phyloP scores from a whole-genome alignment of 2,113 vertebrate genomes.

The Mus spicilegus region DNA sequence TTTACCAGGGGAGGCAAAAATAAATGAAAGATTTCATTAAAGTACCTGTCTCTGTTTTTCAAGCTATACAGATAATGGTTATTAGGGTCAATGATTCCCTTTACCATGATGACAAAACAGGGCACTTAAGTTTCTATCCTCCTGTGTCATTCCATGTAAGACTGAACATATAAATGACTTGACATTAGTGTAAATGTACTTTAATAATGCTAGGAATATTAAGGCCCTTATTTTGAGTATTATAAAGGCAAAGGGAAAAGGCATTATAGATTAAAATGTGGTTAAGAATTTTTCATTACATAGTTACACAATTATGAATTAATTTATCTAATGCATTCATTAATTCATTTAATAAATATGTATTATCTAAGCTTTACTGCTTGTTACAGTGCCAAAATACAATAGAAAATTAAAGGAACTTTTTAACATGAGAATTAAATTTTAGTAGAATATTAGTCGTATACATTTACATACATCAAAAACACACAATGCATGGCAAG shows the following conservation, averaged over 20 bases:
- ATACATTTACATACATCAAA: not conserved
- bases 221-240: not conserved
- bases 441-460: not conserved
- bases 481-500: not conserved
- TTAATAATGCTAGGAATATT: not conserved
- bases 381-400: not conserved
- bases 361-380: not conserved
- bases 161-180: not conserved
- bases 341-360: not conserved
- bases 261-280: not conserved
- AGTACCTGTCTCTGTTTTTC: not conserved
- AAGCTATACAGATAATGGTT: not conserved
- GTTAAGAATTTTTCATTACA: not conserved
- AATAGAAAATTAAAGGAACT: not conserved
- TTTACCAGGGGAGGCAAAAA: conserved; percentile 57
- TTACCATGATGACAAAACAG: not conserved
- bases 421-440: not conserved
- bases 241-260: conserved; percentile 21
- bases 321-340: not conserved
- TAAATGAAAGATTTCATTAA: conserved; percentile 47
- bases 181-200: not conserved
- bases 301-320: not conserved
- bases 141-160: not conserved
- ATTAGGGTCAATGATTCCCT: not conserved
- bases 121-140: not conserved